phyloP scores from a whole-genome alignment of 1,140 invertebrate genomes.

The Tetragonula clypearis region DNA sequence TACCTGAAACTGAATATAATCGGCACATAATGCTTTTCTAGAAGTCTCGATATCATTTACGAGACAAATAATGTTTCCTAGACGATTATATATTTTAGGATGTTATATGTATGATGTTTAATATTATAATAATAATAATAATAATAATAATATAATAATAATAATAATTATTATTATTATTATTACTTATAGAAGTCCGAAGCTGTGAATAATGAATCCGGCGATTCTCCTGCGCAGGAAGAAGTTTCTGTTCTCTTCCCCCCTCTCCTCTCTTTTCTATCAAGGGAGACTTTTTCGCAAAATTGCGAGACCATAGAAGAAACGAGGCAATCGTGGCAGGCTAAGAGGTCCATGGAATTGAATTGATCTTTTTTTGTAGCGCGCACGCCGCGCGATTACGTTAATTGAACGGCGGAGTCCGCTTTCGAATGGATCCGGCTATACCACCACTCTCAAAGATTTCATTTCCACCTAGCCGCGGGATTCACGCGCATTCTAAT shows the following conservation, averaged over 20 bases:
- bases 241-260: neutral
- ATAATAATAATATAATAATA: no score
- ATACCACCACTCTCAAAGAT: neutral
- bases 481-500: neutral
- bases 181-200: neutral
- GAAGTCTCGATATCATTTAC: no score
- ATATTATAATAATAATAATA: no score
- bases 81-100: no score
- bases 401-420: conserved; percentile 25
- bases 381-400: conserved; percentile 33
- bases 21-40: no score
- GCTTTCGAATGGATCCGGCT: neutral
- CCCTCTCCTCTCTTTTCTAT: no score
- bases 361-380: conserved; percentile 36
- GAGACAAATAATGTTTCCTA: no score
- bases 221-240: conserved; percentile 64
- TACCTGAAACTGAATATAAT: no score
- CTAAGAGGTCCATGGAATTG: conserved; percentile 19
- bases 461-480: neutral
- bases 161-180: no score
- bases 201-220: conserved; percentile 77
- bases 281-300: conserved; percentile 20
- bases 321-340: conserved; percentile 29
- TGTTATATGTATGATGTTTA: no score
- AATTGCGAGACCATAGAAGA: neutral